Percentiles rank a stretch among this genome's conserved stretches.
These are phyloP conservation scores for Drosophila jambulina DNA, from an alignment of 1,140 invertebrate genomes.

Conservation along the genomic window DNA sequence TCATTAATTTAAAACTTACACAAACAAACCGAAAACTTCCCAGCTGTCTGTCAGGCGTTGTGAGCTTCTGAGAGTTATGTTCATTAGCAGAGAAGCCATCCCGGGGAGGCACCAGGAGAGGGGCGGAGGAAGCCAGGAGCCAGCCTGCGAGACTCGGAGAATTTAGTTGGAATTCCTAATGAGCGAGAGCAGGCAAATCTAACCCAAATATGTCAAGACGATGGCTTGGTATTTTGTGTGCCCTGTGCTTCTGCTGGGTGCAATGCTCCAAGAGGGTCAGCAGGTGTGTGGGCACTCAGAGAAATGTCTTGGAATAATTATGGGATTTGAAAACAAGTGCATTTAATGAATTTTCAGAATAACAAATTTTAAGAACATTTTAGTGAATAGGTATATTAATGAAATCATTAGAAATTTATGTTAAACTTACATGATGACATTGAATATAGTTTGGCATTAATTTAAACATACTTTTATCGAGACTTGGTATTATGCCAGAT, in stretches of 20 bases:
- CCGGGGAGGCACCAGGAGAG: constrained; percentile 31
- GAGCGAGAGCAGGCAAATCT: constrained; percentile 48
- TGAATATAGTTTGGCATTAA: not conserved
- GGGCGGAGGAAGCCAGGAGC: constrained; percentile 9
- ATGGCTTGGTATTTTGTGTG: constrained; percentile 67
- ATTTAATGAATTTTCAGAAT: not conserved
- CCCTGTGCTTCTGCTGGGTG: constrained; percentile 55
- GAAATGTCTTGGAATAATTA: not conserved
- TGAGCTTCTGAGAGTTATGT: constrained; percentile 70
- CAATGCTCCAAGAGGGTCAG: constrained; percentile 75
- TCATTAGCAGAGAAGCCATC: constrained; percentile 75
- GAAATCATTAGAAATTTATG: not conserved
- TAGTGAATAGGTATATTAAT: too few species aligned
- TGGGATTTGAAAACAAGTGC: not conserved
- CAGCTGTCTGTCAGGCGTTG: constrained; percentile 29
- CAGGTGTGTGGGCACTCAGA: constrained; percentile 52
- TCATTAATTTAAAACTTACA: constrained; percentile 81
- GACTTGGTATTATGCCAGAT: too few species aligned
- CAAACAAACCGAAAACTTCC: constrained; percentile 69
- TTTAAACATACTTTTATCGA: not conserved
- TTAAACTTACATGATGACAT: not conserved
- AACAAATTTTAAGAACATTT: too few species aligned
- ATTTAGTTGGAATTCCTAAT: constrained; percentile 77
- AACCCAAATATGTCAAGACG: constrained; percentile 79
- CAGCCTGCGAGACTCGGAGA: constrained; percentile 8